A percentile compares a stretch with the other conserved stretches of the same genome.
Evolutionary conservation across 2,113 vertebrate species (phyloP).

Genomic region (Pluvianellus socialis): DNA sequence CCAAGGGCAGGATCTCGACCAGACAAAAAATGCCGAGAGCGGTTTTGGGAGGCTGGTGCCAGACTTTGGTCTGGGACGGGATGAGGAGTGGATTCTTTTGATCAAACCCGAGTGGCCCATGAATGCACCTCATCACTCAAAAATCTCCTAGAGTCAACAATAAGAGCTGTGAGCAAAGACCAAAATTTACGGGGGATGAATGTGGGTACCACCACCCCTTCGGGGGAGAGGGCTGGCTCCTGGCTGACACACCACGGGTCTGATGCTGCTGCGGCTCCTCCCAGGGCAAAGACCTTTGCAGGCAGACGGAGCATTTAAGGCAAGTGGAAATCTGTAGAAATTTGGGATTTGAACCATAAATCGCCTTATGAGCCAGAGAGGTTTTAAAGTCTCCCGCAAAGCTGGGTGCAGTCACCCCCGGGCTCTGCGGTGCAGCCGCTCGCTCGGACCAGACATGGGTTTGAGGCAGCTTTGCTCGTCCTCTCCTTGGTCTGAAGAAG

Average conservation of each 20-base stretch:
- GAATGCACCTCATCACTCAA: not conserved
- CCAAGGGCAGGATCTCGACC: not conserved
- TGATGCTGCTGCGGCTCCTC: not conserved
- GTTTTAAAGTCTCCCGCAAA: not conserved
- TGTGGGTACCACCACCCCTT: not conserved
- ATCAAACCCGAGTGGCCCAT: not conserved
- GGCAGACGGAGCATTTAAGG: not conserved
- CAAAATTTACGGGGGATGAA: not conserved
- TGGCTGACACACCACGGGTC: not conserved
- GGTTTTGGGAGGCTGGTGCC: not conserved
- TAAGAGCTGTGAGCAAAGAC: not conserved
- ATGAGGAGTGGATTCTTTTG: not conserved
- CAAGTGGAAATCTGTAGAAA: not conserved
- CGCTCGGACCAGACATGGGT: not conserved
- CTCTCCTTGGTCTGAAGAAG: not conserved
- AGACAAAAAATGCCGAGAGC: not conserved
- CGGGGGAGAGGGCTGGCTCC: not conserved
- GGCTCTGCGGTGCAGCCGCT: not conserved
- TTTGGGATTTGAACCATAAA: not conserved
- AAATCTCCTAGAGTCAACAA: not conserved
- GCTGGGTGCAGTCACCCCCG: not conserved
- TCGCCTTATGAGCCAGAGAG: not conserved
- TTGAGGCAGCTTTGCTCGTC: not conserved
- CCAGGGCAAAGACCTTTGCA: not conserved
- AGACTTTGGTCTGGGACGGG: rapidly evolving